Evolutionary conservation across 1,140 invertebrate species (phyloP), one percentile per base, ranked within the genome.

Genomic region (Drosophila pseudoananassae): DNA sequence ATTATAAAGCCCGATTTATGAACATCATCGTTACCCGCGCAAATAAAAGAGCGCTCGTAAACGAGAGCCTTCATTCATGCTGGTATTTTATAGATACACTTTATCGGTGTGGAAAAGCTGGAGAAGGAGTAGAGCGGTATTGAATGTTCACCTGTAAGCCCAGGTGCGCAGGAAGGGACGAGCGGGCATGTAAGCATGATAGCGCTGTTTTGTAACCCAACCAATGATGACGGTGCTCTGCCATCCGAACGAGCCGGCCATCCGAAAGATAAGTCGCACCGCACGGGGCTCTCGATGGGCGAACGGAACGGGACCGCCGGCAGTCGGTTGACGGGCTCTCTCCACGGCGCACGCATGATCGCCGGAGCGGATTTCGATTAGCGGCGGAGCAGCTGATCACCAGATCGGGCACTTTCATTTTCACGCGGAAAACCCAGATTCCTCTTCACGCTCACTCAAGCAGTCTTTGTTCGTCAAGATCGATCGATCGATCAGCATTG

Each of bases 281-380:
- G 43, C 15, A 27, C 25, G 61, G 3, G 29, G 29, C n/a, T 38
- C 31, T 25, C 49, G 17, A 31, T 55, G 51, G 61, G 12, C 12
- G 20, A 27, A 23, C 25, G 31, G 51, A 56, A 27, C n/a, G 31
- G 43, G 40, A 31, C 40, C 51, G 15, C 25, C 43, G 20, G 63
- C 64, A 70, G 43, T 70, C 66, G 69, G 66, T 70, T 70, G 66
- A 70, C 66, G 51, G 51, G 43, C 66, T 70, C 66, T 69, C 66
- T 70, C n/a, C 66, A 69, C 14, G 51, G 50, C 66, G 64, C 65
- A 70, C 66, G 66, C 64, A 69, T 56, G 64, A 69, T 70, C 66
- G 66, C 40, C 61, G 61, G 50, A 68, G 60, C 61, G 50, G 65
- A 69, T 43, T 69, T 69, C 50, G 27, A 25, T 15, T 31, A 17